Evolutionary conservation across 2,797 vertebrate species (phyloP), one percentile per base, ranked within the genome.

Genomic region (Sebastes hopkinsi): DNA sequence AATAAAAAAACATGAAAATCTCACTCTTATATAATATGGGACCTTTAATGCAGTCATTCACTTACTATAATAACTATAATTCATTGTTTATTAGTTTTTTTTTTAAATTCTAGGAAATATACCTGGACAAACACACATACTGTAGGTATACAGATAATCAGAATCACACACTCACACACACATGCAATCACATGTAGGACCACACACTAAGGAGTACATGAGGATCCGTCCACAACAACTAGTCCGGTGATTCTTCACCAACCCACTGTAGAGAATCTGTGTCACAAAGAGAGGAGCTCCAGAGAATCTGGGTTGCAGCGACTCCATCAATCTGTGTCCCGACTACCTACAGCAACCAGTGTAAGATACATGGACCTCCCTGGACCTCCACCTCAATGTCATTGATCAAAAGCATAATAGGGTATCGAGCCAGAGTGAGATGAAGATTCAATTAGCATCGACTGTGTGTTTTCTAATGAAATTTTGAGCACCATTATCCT

Each of bases 341-440:
- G 18, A 75, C 65, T 81, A 61, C 87, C 66, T 59, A 67, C 25
- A 20, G 58, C 71, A 77, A 80, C 79, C 65, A 54, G 13, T 75
- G 67, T 75, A 77, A 86, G 81, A 91, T 72, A 66, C 85, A 90
- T 79, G 68, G 81, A 18, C 75, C 72, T 81, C 77, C 84, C 59
- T 54, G 81, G 74, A 87, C 78, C 72, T 85, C 75, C 69, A 71
- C 84, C 85, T 90, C 72, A 79, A 76, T 68, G 61, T 61, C 79
- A 94, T 85, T 89, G 84, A 92, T 93, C 82, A 91, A 75, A 52
- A 83, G 65, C 86, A 86, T 92, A 90, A 92, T 86, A 87, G 72
- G 75, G 59, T 90, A 91, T 88, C 18, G 83, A 93, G 83, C 75
- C 72, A 62, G 36, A 66, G 72, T 50, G 71, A 86, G 81, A 84